phyloP scores from a whole-genome alignment of 1,140 invertebrate genomes.

The Drosophila ogumai region DNA sequence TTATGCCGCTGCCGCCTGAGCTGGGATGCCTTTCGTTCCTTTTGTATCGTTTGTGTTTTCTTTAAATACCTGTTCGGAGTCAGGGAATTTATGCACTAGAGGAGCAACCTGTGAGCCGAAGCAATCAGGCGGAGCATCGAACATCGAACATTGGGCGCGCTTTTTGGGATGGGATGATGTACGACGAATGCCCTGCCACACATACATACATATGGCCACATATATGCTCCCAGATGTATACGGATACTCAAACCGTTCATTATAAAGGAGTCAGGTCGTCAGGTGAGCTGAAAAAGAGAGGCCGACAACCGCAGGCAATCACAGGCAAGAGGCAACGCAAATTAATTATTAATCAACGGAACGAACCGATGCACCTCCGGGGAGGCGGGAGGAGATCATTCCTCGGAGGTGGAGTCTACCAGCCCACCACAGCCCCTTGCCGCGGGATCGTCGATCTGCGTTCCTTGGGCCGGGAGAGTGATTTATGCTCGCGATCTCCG shows the following conservation, averaged over 20 bases:
- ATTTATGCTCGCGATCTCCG: constrained; percentile 70
- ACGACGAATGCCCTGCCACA: constrained; percentile 76
- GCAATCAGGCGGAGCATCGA: constrained; percentile 63
- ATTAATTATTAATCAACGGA: constrained; percentile 84
- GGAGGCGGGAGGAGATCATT: constrained; percentile 9
- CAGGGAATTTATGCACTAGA: constrained; percentile 69
- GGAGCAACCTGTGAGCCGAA: constrained; percentile 71
- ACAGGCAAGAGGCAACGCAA: constrained; percentile 74
- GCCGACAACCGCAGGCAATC: constrained; percentile 54
- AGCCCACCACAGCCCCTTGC: constrained; percentile 22
- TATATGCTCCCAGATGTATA: not conserved
- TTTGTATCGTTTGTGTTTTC: constrained; percentile 35
- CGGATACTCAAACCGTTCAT: constrained; percentile 70
- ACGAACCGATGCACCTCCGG: constrained; percentile 45
- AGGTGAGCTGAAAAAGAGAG: constrained; percentile 52
- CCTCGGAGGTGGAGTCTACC: constrained; percentile 40
- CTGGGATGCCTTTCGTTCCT: constrained; percentile 1
- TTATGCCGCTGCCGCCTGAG: constrained; percentile 60
- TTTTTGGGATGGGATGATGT: constrained; percentile 75
- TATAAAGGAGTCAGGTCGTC: constrained; percentile 80
- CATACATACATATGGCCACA: not conserved
- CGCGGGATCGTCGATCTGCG: constrained; percentile 40
- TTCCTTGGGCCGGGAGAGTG: constrained; percentile 62
- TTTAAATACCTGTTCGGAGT: constrained; percentile 68
- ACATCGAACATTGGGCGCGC: constrained; percentile 46